Evolutionary conservation across 2,888 invertebrate species (phyloP), one percentile per base, ranked within the genome.

Genomic region (Apotomis turbidana): DNA sequence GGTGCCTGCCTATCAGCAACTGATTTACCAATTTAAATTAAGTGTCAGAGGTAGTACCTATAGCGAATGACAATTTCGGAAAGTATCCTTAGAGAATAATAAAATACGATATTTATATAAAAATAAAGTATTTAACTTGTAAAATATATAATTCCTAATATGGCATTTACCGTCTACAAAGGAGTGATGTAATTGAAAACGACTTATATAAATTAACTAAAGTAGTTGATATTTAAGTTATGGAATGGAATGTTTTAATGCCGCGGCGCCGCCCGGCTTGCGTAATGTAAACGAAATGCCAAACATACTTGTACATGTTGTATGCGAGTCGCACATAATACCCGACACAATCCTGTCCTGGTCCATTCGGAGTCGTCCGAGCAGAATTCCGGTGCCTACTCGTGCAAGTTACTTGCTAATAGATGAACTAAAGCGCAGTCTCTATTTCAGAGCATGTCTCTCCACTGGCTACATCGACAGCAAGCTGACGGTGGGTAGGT

Each of bases 111-210:
- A 81, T 79, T 78, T 79, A 76, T 78, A 57, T 55, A 57, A 75
- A 76, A 78, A 79, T 77, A 75, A 80, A 83, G 80, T 85, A 84
- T 86, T 83, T 84, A 85, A 84, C 83, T 81, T 86, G 85, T 89
- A 87, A 88, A 86, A 87, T 90, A 88, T 88, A 83, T 86, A 87
- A 93, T 92, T 93, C 93, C 93, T 93, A 93, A 86, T 85, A 91
- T 87, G 92, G 93, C 93, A 93, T 93, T 93, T 93, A 93, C 90
- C 90, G 91, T 92, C 88, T 90, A 89, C 86, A 84, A 87, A 85
- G 83, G 87, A 92, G 91, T 91, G 90, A 91, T 91, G 88, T 87
- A 85, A 87, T 88, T 85, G 85, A 87, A 87, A 90, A 86, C 83
- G 84, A 87, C 82, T 87, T 90, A 88, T 87, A 82, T 88, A 83